Base-by-base conservation (phyloP, 2,888 invertebrate genomes). In the Mesodorylaimus sp. region DNA sequence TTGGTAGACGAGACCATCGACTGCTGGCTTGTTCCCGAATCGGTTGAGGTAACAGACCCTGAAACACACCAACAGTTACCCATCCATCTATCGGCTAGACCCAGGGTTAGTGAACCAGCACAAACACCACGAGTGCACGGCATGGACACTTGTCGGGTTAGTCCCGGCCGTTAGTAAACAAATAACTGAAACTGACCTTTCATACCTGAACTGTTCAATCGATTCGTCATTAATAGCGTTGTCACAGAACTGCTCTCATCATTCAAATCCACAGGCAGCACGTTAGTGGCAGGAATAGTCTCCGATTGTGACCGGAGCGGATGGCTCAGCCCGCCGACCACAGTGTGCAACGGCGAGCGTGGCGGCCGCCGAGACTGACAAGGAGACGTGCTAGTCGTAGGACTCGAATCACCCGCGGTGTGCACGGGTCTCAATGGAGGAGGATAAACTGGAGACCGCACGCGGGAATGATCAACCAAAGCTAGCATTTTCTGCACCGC, bases 401-500 rank as follows among this genome's bases (percentile, higher is more conserved):
- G 10, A 21, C 23, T 5, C 50, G 32, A 32, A 7, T 7, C 7
- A 7, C 10, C 16, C 32, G 32, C 32, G 32, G 32, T 7, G 16
- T 16, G 7, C 7, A 16, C 16, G 7, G 32, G 10, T 16, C 16
- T 7, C 16, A 7, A 16, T 32, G 32, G 32, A 7, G 16, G 10
- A 7, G 32, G 10, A 7, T 7, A 32, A 7, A 16, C 16, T 16
- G 32, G 32, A 10, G 32, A 16, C 32, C 32, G 32, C 32, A 32
- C 16, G n/a, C 50, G 25, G 13, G 23, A 32, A 10, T 25, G 23
- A 10, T 50, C 50, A 13, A 63, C 65, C 26, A 97, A 74, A 5
- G 91, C 81, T 58, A 97, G 73, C 66, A 97, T 77, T 69, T 97
- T 97, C 61, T 89, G 78, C 21, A 95, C 88, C 7, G 93, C 88